These are phyloP conservation scores for Apotomis turbidana DNA, from an alignment of 2,888 invertebrate species.

Conservation along the genomic window DNA sequence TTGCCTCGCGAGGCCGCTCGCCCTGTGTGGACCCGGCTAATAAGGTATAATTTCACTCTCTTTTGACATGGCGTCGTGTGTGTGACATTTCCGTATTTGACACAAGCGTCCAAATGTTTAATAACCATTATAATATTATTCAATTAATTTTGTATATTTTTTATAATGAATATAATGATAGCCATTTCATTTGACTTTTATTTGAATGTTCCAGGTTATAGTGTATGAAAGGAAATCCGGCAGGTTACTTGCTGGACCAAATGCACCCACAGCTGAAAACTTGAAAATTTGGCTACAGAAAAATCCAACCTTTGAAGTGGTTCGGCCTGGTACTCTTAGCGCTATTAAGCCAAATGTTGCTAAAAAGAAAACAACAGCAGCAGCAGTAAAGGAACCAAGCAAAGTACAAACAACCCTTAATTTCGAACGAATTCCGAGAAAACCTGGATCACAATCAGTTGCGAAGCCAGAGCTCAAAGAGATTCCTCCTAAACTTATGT, in stretches of 20 bases:
- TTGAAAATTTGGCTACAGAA: constrained; percentile 93
- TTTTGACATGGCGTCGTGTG: no score
- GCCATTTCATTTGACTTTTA: constrained; percentile 3
- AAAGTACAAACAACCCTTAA: constrained; percentile 80
- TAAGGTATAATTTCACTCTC: no score
- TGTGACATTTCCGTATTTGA: no score
- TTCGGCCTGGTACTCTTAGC: constrained; percentile 85
- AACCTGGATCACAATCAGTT: constrained; percentile 49
- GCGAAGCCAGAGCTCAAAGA: constrained; percentile 58
- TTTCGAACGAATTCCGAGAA: constrained; percentile 72
- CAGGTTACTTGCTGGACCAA: constrained; percentile 88
- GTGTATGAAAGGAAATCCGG: constrained; percentile 94
- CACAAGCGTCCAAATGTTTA: no score
- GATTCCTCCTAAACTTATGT: constrained; percentile 51
- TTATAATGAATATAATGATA: constrained; percentile 18
- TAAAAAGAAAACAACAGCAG: constrained; percentile 60
- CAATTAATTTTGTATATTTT: background rate
- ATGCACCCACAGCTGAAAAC: constrained; percentile 92
- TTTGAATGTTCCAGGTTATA: constrained; percentile 81
- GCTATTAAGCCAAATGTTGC: constrained; percentile 69
- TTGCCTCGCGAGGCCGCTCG: no score
- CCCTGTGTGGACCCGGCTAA: no score
- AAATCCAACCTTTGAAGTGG: constrained; percentile 94
- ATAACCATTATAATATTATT: background rate
- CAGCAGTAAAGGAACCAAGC: constrained; percentile 54